Conservation (phyloP, 2,888 invertebrate genomes). For the Diaphora mendica region DNA sequence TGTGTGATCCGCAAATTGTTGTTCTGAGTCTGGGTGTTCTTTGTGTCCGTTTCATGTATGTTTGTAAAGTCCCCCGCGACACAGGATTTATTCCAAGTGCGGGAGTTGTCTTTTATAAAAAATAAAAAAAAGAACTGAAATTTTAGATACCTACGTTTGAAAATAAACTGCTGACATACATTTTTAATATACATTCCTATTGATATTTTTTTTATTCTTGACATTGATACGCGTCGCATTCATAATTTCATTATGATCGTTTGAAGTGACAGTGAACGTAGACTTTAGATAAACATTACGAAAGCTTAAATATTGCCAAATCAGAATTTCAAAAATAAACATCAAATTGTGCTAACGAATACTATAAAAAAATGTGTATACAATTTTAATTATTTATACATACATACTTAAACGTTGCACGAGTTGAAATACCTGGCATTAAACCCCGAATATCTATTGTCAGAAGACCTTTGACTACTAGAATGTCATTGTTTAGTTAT, state of each 20-base stretch:
- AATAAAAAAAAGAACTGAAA: too few relatives aligned
- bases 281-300: not conserved
- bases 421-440: not conserved
- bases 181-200: not conserved
- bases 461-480: conserved; percentile 1
- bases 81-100: too few relatives aligned
- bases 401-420: not conserved
- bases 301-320: not conserved
- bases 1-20: too few relatives aligned
- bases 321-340: not conserved
- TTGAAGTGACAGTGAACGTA: not conserved
- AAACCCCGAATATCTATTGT: not conserved
- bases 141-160: not conserved
- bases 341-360: not conserved
- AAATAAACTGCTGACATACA: not conserved
- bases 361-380: not conserved
- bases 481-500: not conserved
- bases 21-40: too few relatives aligned
- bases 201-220: not conserved
- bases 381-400: not conserved
- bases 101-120: too few relatives aligned
- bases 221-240: not conserved
- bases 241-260: not conserved
- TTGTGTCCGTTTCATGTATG: too few relatives aligned
- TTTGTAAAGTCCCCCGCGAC: too few relatives aligned